Percentiles rank a stretch among this genome's conserved stretches.
phyloP scores from a whole-genome alignment of 2,888 invertebrate genomes.

The Phortica magna region DNA sequence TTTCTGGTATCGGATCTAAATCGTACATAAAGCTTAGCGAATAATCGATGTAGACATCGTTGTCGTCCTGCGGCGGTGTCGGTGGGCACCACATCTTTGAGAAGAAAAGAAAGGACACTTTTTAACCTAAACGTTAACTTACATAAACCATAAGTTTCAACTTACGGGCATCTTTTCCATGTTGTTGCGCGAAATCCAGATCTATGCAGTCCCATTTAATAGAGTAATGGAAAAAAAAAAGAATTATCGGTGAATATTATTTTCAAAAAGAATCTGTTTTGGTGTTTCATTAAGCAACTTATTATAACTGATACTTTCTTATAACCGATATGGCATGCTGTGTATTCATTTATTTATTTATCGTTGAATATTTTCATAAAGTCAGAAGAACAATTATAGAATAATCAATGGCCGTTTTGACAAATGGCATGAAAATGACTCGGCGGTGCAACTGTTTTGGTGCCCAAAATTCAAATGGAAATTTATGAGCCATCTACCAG shows the following conservation, averaged over 20 bases:
- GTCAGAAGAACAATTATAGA: constrained; percentile 59
- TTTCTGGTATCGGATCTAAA: constrained; percentile 85
- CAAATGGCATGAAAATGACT: constrained; percentile 79
- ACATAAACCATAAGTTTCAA: constrained; percentile 35
- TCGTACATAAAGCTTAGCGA: constrained; percentile 92
- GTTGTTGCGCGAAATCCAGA: constrained; percentile 86
- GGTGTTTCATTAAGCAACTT: constrained; percentile 60
- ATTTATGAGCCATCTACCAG: constrained; percentile 48
- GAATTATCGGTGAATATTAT: constrained; percentile 72
- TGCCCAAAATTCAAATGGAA: constrained; percentile 48
- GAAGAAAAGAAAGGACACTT: constrained; percentile 3
- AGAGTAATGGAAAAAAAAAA: constrained; percentile 67
- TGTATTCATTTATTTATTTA: constrained; percentile 50
- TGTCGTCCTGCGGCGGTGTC: constrained; percentile 95
- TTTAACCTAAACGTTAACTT: constrained; percentile 15
- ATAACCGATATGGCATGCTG: constrained; percentile 69
- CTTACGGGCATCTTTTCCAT: constrained; percentile 91
- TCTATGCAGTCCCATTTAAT: constrained; percentile 78
- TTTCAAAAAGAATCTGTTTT: constrained; percentile 75
- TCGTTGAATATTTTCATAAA: constrained; percentile 59
- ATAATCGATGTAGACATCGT: constrained; percentile 93
- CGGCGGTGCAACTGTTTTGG: constrained; percentile 56
- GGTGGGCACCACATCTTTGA: constrained; percentile 97
- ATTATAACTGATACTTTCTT: constrained; percentile 71
- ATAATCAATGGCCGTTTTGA: constrained; percentile 80